Evolutionary conservation across 2,888 invertebrate genomes (phyloP).

Genomic region (Monoplex corrugatus): DNA sequence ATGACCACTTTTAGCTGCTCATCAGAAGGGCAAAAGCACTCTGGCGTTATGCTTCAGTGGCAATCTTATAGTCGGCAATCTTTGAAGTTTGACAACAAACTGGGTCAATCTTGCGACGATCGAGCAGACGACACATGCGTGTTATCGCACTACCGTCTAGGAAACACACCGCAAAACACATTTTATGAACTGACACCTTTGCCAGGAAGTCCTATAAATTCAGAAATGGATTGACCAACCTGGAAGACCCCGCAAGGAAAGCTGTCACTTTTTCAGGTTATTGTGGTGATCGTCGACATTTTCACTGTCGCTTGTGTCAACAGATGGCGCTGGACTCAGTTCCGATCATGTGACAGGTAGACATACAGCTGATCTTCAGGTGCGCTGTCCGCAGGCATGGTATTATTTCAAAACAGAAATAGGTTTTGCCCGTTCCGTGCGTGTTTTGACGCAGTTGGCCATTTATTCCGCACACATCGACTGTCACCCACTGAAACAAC

Average conservation of each 20-base stretch:
- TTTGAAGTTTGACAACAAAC: constrained; percentile 43
- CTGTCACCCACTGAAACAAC: neutral
- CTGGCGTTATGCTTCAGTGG: neutral
- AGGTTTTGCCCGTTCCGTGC: too few relatives aligned
- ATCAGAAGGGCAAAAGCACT: neutral
- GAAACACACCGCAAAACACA: neutral
- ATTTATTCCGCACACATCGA: neutral
- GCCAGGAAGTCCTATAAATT: neutral
- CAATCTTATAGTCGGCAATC: constrained; percentile 6
- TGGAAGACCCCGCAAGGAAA: constrained; percentile 32
- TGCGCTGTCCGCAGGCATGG: neutral
- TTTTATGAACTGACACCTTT: neutral
- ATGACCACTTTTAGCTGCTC: neutral
- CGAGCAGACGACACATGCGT: constrained; percentile 30
- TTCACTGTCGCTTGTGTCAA: constrained; percentile 35
- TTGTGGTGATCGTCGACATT: constrained; percentile 36
- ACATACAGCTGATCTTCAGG: constrained; percentile 22
- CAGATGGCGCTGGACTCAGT: constrained; percentile 41
- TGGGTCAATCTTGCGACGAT: constrained; percentile 18
- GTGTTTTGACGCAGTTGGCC: neutral
- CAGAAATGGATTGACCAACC: neutral
- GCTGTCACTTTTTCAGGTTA: neutral
- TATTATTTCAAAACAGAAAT: neutral
- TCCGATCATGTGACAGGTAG: constrained; percentile 52
- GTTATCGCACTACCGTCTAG: neutral